Percentiles rank a stretch among this genome's conserved stretches.
These are phyloP conservation scores for Siderastrea radians DNA, from an alignment of 92 coral and sea anemone species.

Conservation along the genomic window DNA sequence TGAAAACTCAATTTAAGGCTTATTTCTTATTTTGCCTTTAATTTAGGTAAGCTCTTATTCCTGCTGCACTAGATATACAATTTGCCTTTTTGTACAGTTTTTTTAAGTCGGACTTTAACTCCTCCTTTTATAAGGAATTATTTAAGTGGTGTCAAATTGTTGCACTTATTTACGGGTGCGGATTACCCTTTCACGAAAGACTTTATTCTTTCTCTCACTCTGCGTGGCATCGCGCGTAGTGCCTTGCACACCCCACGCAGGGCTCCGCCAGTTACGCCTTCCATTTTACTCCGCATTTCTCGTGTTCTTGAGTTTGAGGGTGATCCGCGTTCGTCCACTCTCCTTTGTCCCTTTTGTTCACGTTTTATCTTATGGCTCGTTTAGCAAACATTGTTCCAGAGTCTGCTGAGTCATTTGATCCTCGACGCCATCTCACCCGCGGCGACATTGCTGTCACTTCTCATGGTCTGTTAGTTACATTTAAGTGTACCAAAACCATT, in stretches of 20 bases:
- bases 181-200: constrained; percentile 43
- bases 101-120: constrained; percentile 38
- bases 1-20: no score
- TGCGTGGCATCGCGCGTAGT: constrained; percentile 5
- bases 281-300: no score
- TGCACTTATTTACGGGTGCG: constrained; percentile 34
- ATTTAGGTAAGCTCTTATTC: constrained; percentile 9
- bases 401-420: constrained; percentile 13
- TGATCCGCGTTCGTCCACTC: constrained; percentile 18
- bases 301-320: background rate
- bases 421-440: background rate
- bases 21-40: constrained; percentile 28
- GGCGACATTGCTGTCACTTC: no score
- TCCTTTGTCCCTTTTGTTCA: constrained; percentile 36
- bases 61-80: constrained; percentile 27
- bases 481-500: no score
- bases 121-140: constrained; percentile 15
- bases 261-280: no score
- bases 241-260: no score
- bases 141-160: no score
- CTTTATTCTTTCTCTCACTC: constrained; percentile 18
- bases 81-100: constrained; percentile 36
- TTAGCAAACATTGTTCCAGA: constrained; percentile 26
- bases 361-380: background rate
- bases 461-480: no score